phyloP scores from a whole-genome alignment of 2,888 invertebrate genomes.

The Aporophyla lueneburgensis region DNA sequence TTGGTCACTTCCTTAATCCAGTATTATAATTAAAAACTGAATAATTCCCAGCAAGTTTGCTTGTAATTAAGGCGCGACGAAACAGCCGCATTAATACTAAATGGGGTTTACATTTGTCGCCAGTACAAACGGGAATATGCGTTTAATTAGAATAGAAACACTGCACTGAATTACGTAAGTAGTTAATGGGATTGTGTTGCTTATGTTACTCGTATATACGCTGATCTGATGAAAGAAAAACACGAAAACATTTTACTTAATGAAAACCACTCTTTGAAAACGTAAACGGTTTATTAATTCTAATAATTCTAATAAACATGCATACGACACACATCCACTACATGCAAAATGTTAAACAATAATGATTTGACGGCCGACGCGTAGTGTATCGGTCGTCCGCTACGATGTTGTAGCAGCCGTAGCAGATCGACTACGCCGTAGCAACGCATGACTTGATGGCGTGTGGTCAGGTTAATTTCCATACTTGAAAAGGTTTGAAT shows the following conservation, averaged over 20 bases:
- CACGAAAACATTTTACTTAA: conserved; percentile 18
- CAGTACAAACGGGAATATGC: conserved; percentile 56
- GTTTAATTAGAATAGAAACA: conserved; percentile 66
- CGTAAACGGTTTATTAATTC: not conserved
- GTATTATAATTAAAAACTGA: conserved; percentile 75
- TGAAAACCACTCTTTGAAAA: conserved; percentile 2
- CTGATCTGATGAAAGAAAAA: conserved; percentile 37
- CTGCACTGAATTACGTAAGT: conserved; percentile 51
- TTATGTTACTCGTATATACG: conserved; percentile 15
- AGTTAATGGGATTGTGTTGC: conserved; percentile 52
- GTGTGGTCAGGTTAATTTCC: not conserved
- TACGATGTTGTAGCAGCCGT: conserved; percentile 23
- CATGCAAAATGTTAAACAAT: not conserved
- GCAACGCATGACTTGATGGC: not conserved
- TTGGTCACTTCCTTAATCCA: conserved; percentile 66
- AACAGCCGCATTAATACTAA: conserved; percentile 69
- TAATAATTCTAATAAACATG: not conserved
- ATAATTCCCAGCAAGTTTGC: conserved; percentile 71
- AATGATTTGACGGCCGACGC: conserved; percentile 28
- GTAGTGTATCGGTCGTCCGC: not conserved
- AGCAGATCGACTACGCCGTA: conserved; percentile 12
- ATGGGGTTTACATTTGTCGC: conserved; percentile 67
- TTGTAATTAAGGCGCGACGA: conserved; percentile 70
- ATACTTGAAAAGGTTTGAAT: not conserved
- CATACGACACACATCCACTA: conserved; percentile 3